A percentile compares a stretch with the other conserved stretches of the same genome.
Conservation (phyloP, 2,888 invertebrate species). For the Thymelicus acteon region DNA sequence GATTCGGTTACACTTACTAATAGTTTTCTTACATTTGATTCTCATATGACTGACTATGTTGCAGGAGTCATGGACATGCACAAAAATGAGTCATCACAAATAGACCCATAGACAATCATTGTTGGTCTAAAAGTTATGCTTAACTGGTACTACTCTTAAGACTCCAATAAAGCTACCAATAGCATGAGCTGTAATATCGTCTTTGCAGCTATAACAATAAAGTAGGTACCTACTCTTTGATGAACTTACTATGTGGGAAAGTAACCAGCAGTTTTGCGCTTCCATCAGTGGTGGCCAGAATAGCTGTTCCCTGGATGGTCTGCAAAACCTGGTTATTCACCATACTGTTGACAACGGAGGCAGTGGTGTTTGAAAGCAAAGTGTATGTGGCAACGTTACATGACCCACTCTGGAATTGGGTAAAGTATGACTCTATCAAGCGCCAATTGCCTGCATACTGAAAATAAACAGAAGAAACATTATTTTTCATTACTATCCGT, state of each 20-base stretch:
- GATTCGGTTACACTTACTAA: too few relatives aligned
- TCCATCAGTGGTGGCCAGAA: conserved; percentile 67
- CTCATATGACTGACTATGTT: too few relatives aligned
- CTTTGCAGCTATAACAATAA: neutral
- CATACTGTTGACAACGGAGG: conserved; percentile 64
- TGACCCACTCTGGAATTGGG: conserved; percentile 57
- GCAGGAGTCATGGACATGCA: too few relatives aligned
- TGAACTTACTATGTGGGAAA: conserved; percentile 69
- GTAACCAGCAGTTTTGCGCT: conserved; percentile 86
- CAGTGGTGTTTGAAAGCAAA: conserved; percentile 49
- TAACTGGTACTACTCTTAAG: conserved; percentile 25
- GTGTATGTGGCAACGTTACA: conserved; percentile 65
- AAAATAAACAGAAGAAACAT: conserved; percentile 34
- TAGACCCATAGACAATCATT: too few relatives aligned
- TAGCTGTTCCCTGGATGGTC: conserved; percentile 81
- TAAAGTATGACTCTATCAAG: conserved; percentile 65
- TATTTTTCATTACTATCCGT: too few relatives aligned
- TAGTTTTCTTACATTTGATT: too few relatives aligned
- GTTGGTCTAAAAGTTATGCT: neutral
- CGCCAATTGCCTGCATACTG: conserved; percentile 60
- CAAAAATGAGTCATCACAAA: too few relatives aligned
- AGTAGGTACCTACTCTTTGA: conserved; percentile 38
- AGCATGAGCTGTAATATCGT: too few relatives aligned
- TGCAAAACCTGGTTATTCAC: conserved; percentile 74
- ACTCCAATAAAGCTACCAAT: too few relatives aligned